Evolutionary conservation across 2,113 vertebrate species (phyloP).

Genomic region (Artemisiospiza belli): DNA sequence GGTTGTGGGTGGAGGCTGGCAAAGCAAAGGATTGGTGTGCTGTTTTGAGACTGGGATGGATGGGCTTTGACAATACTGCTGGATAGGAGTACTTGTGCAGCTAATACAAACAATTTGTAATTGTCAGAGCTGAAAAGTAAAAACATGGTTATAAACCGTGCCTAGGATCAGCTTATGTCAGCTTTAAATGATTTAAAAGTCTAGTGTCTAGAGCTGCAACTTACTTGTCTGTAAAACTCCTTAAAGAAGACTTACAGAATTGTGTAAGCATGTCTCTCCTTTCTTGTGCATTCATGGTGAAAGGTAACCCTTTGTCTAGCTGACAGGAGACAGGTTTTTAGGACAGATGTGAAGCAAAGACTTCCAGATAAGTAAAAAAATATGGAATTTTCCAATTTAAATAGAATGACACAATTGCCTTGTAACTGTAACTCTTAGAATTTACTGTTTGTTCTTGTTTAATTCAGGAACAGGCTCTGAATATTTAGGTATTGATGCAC

Average conservation of each 20-base stretch:
- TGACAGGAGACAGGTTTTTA: slow-evolving; percentile 8
- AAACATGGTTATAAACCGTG: slow-evolving; percentile 37
- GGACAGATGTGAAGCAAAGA: not conserved
- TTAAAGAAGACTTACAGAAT: not conserved
- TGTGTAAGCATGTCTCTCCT: not conserved
- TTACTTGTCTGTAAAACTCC: slow-evolving; percentile 25
- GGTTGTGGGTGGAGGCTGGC: not conserved
- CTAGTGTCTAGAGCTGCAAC: slow-evolving; percentile 32
- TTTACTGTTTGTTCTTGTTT: not conserved
- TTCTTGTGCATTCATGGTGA: not conserved
- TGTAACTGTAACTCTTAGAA: not conserved
- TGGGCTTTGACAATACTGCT: not conserved
- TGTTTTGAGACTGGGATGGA: not conserved
- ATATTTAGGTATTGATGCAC: not conserved
- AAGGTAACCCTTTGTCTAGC: slow-evolving; percentile 33
- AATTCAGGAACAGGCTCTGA: not conserved
- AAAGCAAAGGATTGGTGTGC: not conserved
- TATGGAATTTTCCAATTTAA: not conserved
- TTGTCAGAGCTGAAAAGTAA: slow-evolving; percentile 38
- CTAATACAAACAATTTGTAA: slow-evolving; percentile 47
- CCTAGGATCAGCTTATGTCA: slow-evolving; percentile 39
- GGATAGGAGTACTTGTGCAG: not conserved
- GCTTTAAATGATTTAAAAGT: slow-evolving; percentile 61
- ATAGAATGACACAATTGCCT: not conserved
- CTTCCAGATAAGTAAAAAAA: not conserved